Evolutionary conservation across 2,797 vertebrate genomes (phyloP).

Genomic region (Gymnothorax javanicus): DNA sequence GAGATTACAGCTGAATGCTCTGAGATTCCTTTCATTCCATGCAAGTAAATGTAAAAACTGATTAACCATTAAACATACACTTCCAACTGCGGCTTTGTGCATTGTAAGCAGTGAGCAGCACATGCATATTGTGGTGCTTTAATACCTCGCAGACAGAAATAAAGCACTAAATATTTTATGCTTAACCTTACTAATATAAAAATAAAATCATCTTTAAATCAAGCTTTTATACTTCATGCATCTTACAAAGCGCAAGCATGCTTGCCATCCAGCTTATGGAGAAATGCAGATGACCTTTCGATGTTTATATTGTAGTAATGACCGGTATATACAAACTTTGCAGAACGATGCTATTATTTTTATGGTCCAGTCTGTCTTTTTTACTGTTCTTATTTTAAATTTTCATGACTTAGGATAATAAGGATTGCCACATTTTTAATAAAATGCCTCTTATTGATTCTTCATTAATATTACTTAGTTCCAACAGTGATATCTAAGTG

Average conservation of each 20-base stretch:
- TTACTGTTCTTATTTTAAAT: background rate
- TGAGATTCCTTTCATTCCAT: background rate
- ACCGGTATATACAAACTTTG: background rate
- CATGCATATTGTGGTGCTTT: background rate
- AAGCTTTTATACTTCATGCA: background rate
- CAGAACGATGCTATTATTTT: background rate
- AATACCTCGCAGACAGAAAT: background rate
- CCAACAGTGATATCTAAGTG: background rate
- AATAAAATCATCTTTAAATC: background rate
- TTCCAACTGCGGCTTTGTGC: background rate
- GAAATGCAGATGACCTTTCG: background rate
- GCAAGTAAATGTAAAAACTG: background rate
- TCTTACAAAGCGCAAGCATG: background rate
- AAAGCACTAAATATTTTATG: slow-evolving; percentile 15
- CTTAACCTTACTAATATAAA: background rate
- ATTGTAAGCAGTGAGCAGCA: background rate
- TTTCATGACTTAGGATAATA: background rate
- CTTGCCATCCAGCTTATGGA: background rate
- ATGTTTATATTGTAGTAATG: background rate
- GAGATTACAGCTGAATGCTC: slow-evolving; percentile 16
- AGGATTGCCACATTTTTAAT: background rate
- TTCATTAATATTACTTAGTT: background rate
- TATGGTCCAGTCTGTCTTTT: background rate
- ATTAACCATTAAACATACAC: background rate
- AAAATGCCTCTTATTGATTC: background rate